Evolutionary conservation across 2,888 invertebrate species (phyloP).

Genomic region (Graphium colonna): DNA sequence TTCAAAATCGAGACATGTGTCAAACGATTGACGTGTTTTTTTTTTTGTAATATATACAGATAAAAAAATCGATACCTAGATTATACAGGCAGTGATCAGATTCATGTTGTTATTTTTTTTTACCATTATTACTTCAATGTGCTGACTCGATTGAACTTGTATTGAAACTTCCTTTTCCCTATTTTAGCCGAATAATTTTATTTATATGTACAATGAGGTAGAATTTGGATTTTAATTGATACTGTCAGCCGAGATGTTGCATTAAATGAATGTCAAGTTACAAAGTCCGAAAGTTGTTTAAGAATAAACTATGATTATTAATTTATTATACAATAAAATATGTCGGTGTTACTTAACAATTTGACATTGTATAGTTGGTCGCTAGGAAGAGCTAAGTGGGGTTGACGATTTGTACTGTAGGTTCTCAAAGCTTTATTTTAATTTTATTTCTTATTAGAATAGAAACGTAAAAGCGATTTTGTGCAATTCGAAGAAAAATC

Average conservation of each 20-base stretch:
- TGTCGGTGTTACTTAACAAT: too few relatives aligned
- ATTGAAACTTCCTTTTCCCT: conserved; percentile 49
- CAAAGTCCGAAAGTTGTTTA: neutral
- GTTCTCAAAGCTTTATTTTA: neutral
- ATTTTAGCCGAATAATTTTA: conserved; percentile 65
- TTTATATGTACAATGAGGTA: conserved; percentile 76
- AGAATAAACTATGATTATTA: too few relatives aligned
- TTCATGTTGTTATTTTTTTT: conserved; percentile 27
- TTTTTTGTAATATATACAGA: conserved; percentile 25
- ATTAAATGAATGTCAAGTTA: conserved; percentile 5
- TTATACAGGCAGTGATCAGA: conserved; percentile 54
- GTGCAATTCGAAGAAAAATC: neutral
- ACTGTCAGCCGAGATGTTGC: conserved; percentile 55
- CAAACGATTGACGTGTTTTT: conserved; percentile 30
- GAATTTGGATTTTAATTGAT: conserved; percentile 59
- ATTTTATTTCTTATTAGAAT: neutral
- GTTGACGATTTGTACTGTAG: neutral
- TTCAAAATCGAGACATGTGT: conserved; percentile 6
- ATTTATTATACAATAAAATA: too few relatives aligned
- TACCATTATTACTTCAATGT: conserved; percentile 64
- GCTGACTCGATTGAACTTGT: conserved; percentile 45
- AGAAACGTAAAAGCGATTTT: neutral
- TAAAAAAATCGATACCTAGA: conserved; percentile 34
- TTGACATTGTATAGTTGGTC: neutral
- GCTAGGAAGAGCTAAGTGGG: neutral